Base-by-base conservation (phyloP, 2,113 vertebrate genomes). In the Lipophrys pholis region DNA sequence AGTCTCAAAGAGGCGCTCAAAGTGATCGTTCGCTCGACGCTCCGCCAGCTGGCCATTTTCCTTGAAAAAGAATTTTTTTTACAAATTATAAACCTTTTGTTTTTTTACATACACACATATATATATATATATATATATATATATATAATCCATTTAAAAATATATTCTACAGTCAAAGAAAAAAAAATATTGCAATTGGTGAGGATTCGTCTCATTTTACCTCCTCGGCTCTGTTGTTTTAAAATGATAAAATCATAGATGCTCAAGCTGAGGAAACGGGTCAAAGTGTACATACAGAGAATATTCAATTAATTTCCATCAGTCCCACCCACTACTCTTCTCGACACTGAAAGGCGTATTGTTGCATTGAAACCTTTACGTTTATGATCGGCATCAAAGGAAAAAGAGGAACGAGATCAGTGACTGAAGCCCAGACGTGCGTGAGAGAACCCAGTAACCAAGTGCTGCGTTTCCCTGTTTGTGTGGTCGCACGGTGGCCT, bases 21-120 rank as follows among this genome's bases (percentile, higher is more conserved):
- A 99, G 82, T 95, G 96, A 55, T 93, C 93, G 5, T 88, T 84
- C 45, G 95, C 96, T 66, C 78, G 93, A 63, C 95, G 93, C 91
- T 97, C 95, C 2, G 96, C 95, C 58, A 93, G 87, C 85, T 96
- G 95, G 11, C 97, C 96, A 45, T 98, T 99, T 81, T 95, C 95
- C 98, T 99, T 67, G 41, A 21, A 69, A 0, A 35, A 51, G 15
- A 8, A 17, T 15, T n/a, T 30, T 30, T 30, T 30, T 30, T 30
- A 30, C 2, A 30, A 30, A 30, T 30, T n/a, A 9, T 56, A 14
- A 30, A 17, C 7, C 10, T 6, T 43, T 42, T 42, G n/a, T n/a
- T n/a, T n/a, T n/a, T n/a, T n/a, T n/a, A n/a, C n/a, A n/a, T n/a
- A n/a, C n/a, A 9, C 42, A 56, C 41, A 30, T 30, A 30, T 30